Evolutionary conservation across 2,113 vertebrate genomes (phyloP), one percentile per base, ranked within the genome.

Genomic region (Atlantisia rogersi): DNA sequence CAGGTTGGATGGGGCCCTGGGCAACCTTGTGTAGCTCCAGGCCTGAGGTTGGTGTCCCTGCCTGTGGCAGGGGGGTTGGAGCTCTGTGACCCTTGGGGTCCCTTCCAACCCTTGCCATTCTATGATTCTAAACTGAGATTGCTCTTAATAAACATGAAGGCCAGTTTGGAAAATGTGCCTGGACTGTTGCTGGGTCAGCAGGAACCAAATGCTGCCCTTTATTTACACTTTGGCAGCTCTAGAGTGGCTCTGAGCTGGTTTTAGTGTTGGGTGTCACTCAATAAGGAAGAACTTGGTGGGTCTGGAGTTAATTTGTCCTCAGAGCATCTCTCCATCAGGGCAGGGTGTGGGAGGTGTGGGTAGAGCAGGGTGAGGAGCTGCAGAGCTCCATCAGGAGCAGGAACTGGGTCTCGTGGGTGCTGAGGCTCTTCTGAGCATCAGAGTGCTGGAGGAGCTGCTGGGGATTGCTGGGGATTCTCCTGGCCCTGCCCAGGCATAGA

Each of bases 271-370:
- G 69, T 86, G 39, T 22, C 86, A 5, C 69, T 78, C 82, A 39
- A 0, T 63, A 69, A 29, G 80, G 90, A 62, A 77, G 70, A 91
- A 52, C 78, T 87, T 73, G 69, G 35, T 67, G 46, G 85, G 18
- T 82, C 37, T 78, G 92, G 93, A 82, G 83, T 93, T 96, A 28
- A 76, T 90, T 79, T 62, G 91, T 48, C 11, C 63, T 85, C 70
- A 35, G 88, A 94, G 85, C 96, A 90, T 20, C 79, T 89, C 50
- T 88, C 79, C 65, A 29, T 44, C 56, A 74, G 52, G 91, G 77
- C 69, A 70, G 35, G 80, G 42, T 67, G 25, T 48, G 46, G 74
- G 52, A 21, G 83, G 58, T 53, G 52, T 19, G 20, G 6, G 25
- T 46, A 80, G 53, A 92, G 62, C 28, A 40, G 52, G 44, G 44